Base-by-base conservation (phyloP, 2,113 vertebrate species). In the Acrocephalus kingi region DNA sequence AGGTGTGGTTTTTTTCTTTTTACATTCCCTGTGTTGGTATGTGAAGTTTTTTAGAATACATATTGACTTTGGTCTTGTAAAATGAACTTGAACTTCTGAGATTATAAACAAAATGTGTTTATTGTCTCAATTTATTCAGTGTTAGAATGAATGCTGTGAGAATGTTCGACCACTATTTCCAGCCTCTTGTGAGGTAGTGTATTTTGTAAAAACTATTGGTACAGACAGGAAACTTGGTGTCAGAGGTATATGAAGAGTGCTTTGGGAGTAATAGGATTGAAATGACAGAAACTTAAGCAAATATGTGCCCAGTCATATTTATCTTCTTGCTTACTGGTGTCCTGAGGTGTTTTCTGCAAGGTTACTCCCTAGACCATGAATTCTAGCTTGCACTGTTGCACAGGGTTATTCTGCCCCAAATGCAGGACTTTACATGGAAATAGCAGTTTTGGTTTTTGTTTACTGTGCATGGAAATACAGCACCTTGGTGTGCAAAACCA, bases 201-300 rank as follows among this genome's bases (percentile, higher is more conserved):
- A 43, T 69, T 73, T 87, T 79, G 10, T 59, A 58, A 28, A 79
- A 87, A 61, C 22, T 61, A 4, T 86, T 90, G 89, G 11, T 74
- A 52, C 71, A 73, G 54, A 28, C 10, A 76, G 64, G 45, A 89
- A 48, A 52, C 19, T 69, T 55, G 86, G 9, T 77, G 46, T 69
- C 68, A 86, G 71, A 49, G 18, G 9, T 83, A 85, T 87, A 64
- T 77, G 55, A 90, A 86, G 71, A 91, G 3, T 93, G 48, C 33
- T 91, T 93, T 83, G 18, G 37, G 54, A 87, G 58, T 75, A 79
- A 56, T 62, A 83, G 31, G 51, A 55, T 79, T 96, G 82, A 97
- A 63, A 37, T 95, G 64, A 73, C 19, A 78, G 35, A 94, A 68
- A 79, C 28, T 43, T 54, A 89, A 91, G 41, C 69, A 97, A 96